phyloP scores from a whole-genome alignment of 2,888 invertebrate genomes.

The Plagiodera versicolora region DNA sequence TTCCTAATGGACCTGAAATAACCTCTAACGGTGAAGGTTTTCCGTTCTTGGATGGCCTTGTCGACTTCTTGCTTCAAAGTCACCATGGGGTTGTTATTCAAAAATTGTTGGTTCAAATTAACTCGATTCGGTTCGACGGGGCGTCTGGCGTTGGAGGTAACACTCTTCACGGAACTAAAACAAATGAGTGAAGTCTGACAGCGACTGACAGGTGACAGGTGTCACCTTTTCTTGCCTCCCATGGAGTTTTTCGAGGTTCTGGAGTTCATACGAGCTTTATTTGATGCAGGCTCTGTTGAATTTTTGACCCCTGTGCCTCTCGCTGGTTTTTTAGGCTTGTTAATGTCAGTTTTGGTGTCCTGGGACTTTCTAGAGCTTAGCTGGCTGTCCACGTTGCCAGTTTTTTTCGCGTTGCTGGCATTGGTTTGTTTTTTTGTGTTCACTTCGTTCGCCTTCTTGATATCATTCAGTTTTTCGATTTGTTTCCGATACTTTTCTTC shows the following conservation, averaged over 20 bases:
- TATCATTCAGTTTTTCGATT: not conserved
- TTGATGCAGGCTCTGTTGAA: not conserved
- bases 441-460: not conserved
- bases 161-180: not conserved
- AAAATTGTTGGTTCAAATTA: not conserved
- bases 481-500: conserved; percentile 16
- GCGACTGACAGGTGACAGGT: no score
- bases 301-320: not conserved
- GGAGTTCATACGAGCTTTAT: not conserved
- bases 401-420: not conserved
- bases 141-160: not conserved
- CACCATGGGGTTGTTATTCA: conserved; percentile 32
- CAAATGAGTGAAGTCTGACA: no score
- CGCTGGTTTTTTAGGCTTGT: not conserved
- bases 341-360: not conserved
- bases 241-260: not conserved
- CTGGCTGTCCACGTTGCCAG: not conserved
- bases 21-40: conserved; percentile 62
- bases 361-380: not conserved
- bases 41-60: conserved; percentile 57
- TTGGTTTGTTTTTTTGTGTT: not conserved
- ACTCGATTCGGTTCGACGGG: not conserved
- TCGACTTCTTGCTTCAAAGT: conserved; percentile 55
- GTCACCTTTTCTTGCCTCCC: not conserved
- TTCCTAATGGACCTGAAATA: conserved; percentile 58